A percentile compares a stretch with the other conserved stretches of the same genome.
These are phyloP conservation scores for Hypothenemus hampei DNA, from an alignment of 1,140 invertebrate species.

Conservation along the genomic window DNA sequence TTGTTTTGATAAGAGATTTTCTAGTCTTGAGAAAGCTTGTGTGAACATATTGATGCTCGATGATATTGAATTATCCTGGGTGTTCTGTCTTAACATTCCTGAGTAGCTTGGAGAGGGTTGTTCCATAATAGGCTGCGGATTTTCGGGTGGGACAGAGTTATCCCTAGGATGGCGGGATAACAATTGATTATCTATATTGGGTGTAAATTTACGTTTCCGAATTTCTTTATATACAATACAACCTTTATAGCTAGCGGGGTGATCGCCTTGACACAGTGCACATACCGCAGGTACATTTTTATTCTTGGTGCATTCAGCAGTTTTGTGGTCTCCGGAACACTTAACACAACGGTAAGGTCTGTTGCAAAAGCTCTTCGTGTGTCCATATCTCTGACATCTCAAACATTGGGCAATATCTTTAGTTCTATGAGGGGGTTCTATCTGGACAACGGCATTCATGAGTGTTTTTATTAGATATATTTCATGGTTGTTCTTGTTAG, in stretches of 20 bases:
- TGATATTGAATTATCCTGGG: no score
- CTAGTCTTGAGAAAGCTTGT: background rate
- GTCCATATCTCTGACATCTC: constrained; percentile 24
- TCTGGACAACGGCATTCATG: background rate
- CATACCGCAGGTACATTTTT: background rate
- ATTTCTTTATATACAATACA: background rate
- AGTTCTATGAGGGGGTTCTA: background rate
- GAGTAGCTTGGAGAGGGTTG: background rate
- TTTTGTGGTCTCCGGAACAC: constrained; percentile 21
- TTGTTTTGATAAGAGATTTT: background rate
- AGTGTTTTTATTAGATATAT: background rate
- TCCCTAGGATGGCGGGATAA: background rate
- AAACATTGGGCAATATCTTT: constrained; percentile 13
- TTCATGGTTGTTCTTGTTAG: background rate
- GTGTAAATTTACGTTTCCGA: background rate
- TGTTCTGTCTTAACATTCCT: background rate
- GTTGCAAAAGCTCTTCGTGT: constrained; percentile 15
- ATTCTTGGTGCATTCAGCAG: constrained; percentile 6
- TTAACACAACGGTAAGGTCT: constrained; percentile 21
- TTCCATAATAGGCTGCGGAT: background rate
- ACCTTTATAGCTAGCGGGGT: background rate
- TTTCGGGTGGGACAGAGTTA: background rate
- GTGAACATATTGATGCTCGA: background rate
- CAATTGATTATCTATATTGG: background rate
- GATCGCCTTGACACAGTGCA: background rate